Base-by-base conservation (phyloP, 2,113 vertebrate species). In the Chaetodon auriga region DNA sequence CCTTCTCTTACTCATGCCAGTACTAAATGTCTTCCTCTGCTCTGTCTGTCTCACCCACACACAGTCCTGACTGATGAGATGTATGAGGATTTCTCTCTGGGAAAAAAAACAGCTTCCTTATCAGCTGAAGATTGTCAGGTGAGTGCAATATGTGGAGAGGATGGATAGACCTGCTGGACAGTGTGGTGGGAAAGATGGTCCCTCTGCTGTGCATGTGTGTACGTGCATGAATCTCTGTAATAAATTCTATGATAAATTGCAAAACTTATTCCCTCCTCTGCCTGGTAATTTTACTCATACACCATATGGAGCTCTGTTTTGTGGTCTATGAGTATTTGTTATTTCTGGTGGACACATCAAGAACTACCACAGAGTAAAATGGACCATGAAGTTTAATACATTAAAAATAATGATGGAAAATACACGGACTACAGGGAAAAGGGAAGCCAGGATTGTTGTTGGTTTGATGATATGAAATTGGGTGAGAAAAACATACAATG, bases 51-150 rank as follows among this genome's bases (percentile, higher is more conserved):
- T 63, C 80, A n/a, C 80, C 57, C 78, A 45, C 78, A 57, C 79
- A 83, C 82, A 72, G 79, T 78, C 79, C 80, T 68, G 62, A 75
- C 61, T 73, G 85, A 89, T 85, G 88, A 88, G 79, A 78, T 86
- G 80, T 51, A 89, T 53, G 84, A 81, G 75, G 62, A 74, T 61
- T 66, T 36, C 54, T 48, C 10, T 68, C 79, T 81, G 82, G 77
- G 80, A 85, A 86, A 30, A 30, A 30, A 92, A 90, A 90, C 79
- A 69, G 82, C 55, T 78, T 83, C 81, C 84, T 88, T 89, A 89
- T 90, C 86, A 87, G 80, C 30, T 45, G 53, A 58, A 54, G 71
- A 70, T 82, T 74, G 78, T 87, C 76, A 86, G 71, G 12, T 73
- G 49, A 76, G 68, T 5, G 11, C 54, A 85, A 68, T 75, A 82